Evolutionary conservation across 2,113 vertebrate genomes (phyloP), one percentile per base, ranked within the genome.

Genomic region (Poeciliopsis occidentalis): DNA sequence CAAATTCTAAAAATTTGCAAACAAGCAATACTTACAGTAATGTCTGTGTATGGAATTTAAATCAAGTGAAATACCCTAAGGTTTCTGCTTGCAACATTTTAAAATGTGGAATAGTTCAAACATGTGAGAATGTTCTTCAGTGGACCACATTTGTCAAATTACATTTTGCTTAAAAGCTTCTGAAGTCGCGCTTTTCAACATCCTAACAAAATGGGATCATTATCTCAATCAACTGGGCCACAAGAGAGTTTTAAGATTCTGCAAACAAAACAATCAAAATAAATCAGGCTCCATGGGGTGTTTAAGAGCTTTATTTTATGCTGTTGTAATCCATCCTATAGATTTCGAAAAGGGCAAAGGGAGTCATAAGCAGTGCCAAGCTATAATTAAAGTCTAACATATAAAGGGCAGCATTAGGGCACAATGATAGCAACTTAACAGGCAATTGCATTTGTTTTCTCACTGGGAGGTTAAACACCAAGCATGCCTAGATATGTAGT

Each of bases 301-400:
- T 76, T 73, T 65, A 54, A 34, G 29, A 68, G 71, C 31, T 24
- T 78, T 37, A 75, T 83, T 73, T 65, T 79, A 65, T 30, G 34
- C 34, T n/a, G 47, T 60, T 64, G 47, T 77, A 76, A 76, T 66
- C 60, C 41, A 19, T 72, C n/a, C 32, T 66, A 60, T 70, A 60
- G 65, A 12, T 75, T 80, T 1, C 60, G 31, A 73, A 85, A 89
- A 81, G 69, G 61, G 26, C 79, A 88, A 84, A 79, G 65, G 51
- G 47, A 81, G 64, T 70, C 24, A 71, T 78, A 76, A 69, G n/a
- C 61, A 62, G 67, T 41, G 74, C 44, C 34, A 22, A 37, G 15
- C 29, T 69, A 3, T 67, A 79, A 83, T 81, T 78, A 57, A 76
- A 60, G 63, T 3, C 19, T 75, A 31, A 66, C 79, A 73, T 26